Base-by-base conservation (phyloP, 2,797 vertebrate species). In the Pseudopleuronectes americanus region DNA sequence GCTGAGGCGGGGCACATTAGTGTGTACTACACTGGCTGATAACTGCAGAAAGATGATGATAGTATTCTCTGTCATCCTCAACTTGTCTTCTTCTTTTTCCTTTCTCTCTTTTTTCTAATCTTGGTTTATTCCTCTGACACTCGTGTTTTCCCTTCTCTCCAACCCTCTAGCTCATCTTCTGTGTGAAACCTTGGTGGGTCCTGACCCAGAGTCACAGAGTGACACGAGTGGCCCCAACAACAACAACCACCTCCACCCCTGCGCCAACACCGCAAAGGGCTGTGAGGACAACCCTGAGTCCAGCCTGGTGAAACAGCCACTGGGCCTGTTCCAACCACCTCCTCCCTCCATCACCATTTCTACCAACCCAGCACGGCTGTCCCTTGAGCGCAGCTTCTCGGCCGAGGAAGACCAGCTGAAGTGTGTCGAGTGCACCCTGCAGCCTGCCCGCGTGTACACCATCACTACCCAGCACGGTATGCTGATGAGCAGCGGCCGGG, bases 401-500 rank as follows among this genome's bases (percentile, higher is more conserved):
- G 86, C 80, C 0, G 0, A 96, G 95, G 36, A 97, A 92, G 95
- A 95, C 93, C 64, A 95, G 95, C 53, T 95, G 86, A 94, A 97
- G 94, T 89, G 96, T 22, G 94, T 96, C 0, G 91, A 96, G 91
- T 95, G 96, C 0, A 91, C 93, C 77, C 51, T 96, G 91, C 48
- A 96, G 95, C 93, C 95, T 52, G 94, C 97, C 0, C 95, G 93
- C 0, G 97, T 99, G 53, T 99, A 99, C 89, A 98, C 97, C 54
- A 98, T 99, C 92, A 98, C 96, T 0, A 94, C 95, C 1, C 96
- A 97, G 92, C 93, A 95, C 31, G 93, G 96, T 6, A 96, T 98
- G 95, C 92, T 99, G 83, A 96, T 96, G 0, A 90, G 90, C 80
- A 69, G 87, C 79, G 76, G 89, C 81, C 94, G 94, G 0, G 94